phyloP scores from a whole-genome alignment of 2,113 vertebrate species.

The Mobula hypostoma region DNA sequence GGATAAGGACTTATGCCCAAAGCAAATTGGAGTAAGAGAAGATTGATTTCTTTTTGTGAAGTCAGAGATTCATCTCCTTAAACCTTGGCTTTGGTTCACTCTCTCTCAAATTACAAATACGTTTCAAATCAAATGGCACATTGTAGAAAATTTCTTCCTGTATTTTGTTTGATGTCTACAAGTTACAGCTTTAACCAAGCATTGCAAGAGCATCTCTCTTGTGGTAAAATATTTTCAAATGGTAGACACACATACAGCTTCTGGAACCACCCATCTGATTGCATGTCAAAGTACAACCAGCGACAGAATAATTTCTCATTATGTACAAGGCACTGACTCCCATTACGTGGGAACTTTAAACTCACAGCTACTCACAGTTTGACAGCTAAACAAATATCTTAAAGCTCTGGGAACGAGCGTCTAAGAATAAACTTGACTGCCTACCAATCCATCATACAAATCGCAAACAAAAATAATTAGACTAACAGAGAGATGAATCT shows the following conservation, averaged over 20 bases:
- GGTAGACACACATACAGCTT: background rate
- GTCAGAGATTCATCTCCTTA: background rate
- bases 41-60: background rate
- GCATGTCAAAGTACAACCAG: background rate
- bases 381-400: constrained; percentile 26
- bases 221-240: background rate
- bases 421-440: background rate
- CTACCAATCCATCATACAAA: constrained; percentile 11
- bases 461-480: background rate
- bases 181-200: background rate
- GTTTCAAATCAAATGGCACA: background rate
- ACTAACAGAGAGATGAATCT: background rate
- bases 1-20: background rate
- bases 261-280: background rate
- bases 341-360: constrained; percentile 1
- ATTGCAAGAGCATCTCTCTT: background rate
- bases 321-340: background rate
- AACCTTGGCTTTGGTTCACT: background rate
- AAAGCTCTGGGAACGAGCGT: background rate
- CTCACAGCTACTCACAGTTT: background rate
- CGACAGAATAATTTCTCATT: constrained; percentile 3
- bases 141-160: background rate
- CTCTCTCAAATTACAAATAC: background rate
- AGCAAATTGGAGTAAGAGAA: background rate
- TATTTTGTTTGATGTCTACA: background rate